Evolutionary conservation across 2,113 vertebrate genomes (phyloP).

Genomic region (Daubentonia madagascariensis): DNA sequence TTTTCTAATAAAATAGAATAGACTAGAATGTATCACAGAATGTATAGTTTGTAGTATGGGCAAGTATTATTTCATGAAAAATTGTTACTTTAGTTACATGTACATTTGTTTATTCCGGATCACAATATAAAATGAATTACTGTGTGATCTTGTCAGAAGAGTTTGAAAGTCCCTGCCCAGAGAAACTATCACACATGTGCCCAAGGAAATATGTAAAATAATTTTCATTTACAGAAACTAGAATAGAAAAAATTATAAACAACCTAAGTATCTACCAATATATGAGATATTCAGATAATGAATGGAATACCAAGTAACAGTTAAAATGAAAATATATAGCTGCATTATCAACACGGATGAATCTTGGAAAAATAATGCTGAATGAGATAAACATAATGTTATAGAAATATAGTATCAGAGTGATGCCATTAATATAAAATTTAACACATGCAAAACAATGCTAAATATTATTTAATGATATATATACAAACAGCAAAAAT

Average conservation of each 20-base stretch:
- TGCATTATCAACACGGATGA: neutral
- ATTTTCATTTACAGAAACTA: neutral
- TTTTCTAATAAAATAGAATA: neutral
- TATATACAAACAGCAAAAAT: neutral
- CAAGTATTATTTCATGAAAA: neutral
- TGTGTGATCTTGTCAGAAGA: neutral
- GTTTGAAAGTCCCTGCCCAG: neutral
- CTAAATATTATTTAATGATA: neutral
- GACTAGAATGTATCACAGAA: neutral
- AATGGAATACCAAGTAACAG: constrained; percentile 27
- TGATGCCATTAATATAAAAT: constrained; percentile 8
- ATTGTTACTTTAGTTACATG: neutral
- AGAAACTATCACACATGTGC: neutral
- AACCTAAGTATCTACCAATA: neutral
- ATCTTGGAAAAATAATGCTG: constrained; percentile 1
- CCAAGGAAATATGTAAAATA: neutral
- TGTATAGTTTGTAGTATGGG: neutral
- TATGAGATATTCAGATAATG: neutral
- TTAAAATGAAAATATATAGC: constrained; percentile 19
- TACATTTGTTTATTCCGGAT: neutral
- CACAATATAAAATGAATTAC: neutral
- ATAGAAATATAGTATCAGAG: neutral
- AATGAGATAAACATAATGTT: neutral
- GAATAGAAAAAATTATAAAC: constrained; percentile 17
- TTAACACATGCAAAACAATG: constrained; percentile 22